Conservation (phyloP, 2,113 vertebrate species). For the Ivindomyrus marchei region DNA sequence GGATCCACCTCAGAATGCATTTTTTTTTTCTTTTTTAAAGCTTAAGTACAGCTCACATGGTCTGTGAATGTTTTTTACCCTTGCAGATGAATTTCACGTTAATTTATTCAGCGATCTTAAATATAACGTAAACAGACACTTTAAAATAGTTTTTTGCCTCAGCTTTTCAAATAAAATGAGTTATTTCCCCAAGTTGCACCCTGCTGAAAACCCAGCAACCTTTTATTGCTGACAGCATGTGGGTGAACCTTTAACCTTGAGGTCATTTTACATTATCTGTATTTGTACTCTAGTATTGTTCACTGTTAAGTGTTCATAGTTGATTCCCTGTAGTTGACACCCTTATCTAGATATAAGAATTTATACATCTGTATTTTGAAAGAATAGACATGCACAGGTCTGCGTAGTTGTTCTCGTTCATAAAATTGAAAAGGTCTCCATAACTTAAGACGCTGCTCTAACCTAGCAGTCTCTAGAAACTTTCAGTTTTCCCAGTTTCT, state of each 20-base stretch:
- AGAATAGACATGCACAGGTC: not conserved
- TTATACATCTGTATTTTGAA: not conserved
- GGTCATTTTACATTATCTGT: not conserved
- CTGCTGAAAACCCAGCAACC: not conserved
- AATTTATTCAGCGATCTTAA: no score
- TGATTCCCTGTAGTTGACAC: constrained; percentile 13
- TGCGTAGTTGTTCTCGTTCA: not conserved
- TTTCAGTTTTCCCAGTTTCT: not conserved
- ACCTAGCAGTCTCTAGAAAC: not conserved
- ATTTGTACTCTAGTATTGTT: not conserved
- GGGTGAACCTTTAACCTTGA: not conserved
- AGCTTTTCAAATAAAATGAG: not conserved
- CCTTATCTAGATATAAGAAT: not conserved
- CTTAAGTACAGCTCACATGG: not conserved
- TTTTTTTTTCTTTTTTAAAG: not conserved
- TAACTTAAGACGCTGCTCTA: not conserved
- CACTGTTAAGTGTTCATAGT: not conserved
- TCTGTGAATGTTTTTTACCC: not conserved
- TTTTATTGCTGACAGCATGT: not conserved
- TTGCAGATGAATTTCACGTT: not conserved
- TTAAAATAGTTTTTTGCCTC: not conserved
- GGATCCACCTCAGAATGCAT: not conserved
- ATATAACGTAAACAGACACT: not conserved
- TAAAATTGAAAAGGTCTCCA: not conserved
- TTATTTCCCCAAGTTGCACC: not conserved